These are phyloP conservation scores for Cerceris ruficornis DNA, from an alignment of 2,888 invertebrate species.

Conservation along the genomic window DNA sequence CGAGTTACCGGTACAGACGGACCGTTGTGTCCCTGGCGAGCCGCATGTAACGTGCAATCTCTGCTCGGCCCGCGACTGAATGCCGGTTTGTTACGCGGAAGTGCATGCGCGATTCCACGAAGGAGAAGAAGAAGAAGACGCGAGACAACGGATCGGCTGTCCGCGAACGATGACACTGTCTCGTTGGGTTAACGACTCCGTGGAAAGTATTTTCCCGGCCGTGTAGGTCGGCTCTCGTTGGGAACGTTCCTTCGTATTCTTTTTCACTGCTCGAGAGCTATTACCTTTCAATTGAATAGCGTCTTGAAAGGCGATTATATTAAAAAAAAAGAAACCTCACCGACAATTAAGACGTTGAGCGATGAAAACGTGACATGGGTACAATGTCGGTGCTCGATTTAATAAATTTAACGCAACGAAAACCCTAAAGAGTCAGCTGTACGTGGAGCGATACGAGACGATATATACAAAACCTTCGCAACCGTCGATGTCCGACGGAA, in stretches of 20 bases:
- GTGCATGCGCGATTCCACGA: constrained; percentile 61
- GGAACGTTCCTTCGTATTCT: not conserved
- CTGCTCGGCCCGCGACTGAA: constrained; percentile 57
- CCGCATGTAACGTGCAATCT: constrained; percentile 62
- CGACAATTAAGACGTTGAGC: too few species aligned
- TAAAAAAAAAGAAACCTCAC: constrained; percentile 12
- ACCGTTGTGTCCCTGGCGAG: constrained; percentile 65
- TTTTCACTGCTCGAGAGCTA: not conserved
- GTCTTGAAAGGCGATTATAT: constrained; percentile 5
- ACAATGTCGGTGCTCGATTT: not conserved
- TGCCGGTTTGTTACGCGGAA: constrained; percentile 74
- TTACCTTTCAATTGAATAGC: not conserved
- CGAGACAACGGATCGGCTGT: constrained; percentile 72
- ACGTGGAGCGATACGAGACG: constrained; percentile 16
- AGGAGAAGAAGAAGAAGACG: constrained; percentile 34
- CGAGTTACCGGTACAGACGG: constrained; percentile 66
- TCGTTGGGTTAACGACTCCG: constrained; percentile 66
- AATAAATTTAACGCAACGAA: not conserved
- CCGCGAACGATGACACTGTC: constrained; percentile 66
- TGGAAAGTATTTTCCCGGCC: constrained; percentile 55
- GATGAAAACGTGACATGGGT: too few species aligned
- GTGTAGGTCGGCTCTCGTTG: constrained; percentile 36
- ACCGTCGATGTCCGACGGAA: constrained; percentile 27
- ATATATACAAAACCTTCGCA: not conserved
- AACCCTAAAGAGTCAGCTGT: not conserved